A percentile compares a stretch with the other conserved stretches of the same genome.
Conservation (phyloP, 2,888 invertebrate genomes). For the Ametastegia equiseti region DNA sequence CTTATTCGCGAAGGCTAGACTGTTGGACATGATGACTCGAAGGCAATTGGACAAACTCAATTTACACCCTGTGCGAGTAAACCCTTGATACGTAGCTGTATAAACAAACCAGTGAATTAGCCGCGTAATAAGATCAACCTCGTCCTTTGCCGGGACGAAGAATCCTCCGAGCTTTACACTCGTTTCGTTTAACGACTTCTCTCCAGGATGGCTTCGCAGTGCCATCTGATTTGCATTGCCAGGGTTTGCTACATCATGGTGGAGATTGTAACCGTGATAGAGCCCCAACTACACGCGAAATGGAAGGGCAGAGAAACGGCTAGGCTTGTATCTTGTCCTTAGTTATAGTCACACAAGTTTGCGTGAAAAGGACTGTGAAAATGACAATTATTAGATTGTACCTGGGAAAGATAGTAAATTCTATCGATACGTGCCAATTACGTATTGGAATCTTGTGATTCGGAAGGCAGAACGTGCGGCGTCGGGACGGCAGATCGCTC, state of each 20-base stretch:
- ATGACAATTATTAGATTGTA: conserved; percentile 49
- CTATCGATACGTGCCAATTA: conserved; percentile 48
- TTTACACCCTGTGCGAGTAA: conserved; percentile 5
- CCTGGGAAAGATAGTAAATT: conserved; percentile 52
- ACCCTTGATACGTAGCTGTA: background rate
- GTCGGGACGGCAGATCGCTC: background rate
- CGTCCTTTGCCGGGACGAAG: background rate
- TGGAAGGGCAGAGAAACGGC: background rate
- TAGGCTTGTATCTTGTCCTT: background rate
- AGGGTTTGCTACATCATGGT: background rate
- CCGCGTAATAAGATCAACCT: conserved; percentile 7
- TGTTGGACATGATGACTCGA: background rate
- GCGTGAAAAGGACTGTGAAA: conserved; percentile 49
- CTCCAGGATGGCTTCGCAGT: background rate
- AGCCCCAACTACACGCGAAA: background rate
- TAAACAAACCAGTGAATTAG: conserved; percentile 17
- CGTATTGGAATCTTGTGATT: background rate
- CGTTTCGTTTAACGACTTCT: conserved; percentile 13
- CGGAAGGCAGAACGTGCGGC: background rate
- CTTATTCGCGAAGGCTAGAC: background rate
- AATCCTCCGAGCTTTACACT: background rate
- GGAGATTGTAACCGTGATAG: background rate
- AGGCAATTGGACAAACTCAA: background rate
- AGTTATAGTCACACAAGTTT: too few species aligned
- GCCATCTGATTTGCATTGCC: background rate